Percentiles rank a stretch among this genome's conserved stretches.
Evolutionary conservation across 2,113 vertebrate species (phyloP).

Genomic region (Ursus arctos): DNA sequence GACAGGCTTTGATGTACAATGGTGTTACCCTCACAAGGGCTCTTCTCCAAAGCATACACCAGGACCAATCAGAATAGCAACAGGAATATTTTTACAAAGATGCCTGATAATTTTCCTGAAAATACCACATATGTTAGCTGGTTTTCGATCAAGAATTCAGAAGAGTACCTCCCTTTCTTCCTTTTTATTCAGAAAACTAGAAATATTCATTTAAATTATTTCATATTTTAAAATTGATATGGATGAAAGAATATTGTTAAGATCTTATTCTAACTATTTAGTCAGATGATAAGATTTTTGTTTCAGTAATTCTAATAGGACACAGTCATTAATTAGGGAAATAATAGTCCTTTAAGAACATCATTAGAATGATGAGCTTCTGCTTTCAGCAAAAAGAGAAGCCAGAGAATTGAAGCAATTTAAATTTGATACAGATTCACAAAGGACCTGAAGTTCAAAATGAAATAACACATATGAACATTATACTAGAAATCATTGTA

Average conservation of each 20-base stretch:
- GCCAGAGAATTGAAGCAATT: neutral
- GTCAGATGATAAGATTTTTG: constrained; percentile 17
- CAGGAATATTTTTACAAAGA: neutral
- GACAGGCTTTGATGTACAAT: neutral
- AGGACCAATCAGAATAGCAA: neutral
- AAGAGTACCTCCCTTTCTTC: neutral
- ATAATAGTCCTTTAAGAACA: constrained; percentile 30
- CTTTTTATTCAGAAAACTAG: constrained; percentile 15
- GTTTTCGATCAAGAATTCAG: neutral
- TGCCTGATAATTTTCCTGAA: neutral
- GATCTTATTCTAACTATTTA: constrained; percentile 29
- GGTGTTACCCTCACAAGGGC: neutral
- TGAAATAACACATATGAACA: neutral
- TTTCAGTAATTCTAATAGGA: constrained; percentile 45
- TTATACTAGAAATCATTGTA: neutral
- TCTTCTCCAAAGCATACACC: neutral
- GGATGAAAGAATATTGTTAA: neutral
- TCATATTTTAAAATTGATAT: neutral
- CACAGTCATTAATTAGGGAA: constrained; percentile 44
- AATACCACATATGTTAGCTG: neutral
- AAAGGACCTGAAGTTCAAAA: neutral
- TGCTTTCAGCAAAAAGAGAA: neutral
- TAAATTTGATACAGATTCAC: neutral
- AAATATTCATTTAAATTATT: constrained; percentile 39
- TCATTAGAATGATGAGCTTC: neutral